Conservation (phyloP, 2,113 vertebrate genomes). For the Colistium nudipinnis region DNA sequence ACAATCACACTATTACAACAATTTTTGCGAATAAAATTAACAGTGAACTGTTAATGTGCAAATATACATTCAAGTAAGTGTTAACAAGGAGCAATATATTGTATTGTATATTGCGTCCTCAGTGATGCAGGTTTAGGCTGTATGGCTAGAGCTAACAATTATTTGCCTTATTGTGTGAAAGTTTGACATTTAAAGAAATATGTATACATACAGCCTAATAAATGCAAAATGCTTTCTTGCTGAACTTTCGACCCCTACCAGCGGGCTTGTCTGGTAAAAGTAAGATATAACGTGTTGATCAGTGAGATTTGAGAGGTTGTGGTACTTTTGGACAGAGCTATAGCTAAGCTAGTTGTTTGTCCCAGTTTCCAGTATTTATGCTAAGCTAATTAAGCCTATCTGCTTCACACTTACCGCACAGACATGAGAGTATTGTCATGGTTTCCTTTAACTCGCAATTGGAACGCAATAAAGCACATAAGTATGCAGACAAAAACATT, state of each 20-base stretch:
- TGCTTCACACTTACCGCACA: not conserved
- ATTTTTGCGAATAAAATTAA: slow-evolving; percentile 54
- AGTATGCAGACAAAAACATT: slow-evolving; percentile 5
- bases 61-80: slow-evolving; percentile 51
- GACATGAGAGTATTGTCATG: not conserved
- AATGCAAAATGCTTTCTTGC: not conserved
- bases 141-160: not conserved
- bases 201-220: not conserved
- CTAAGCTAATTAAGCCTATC: not conserved
- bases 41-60: slow-evolving; percentile 35
- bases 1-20: slow-evolving; percentile 50
- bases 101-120: slow-evolving; percentile 3
- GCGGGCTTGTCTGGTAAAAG: too few relatives aligned
- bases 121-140: slow-evolving; percentile 15
- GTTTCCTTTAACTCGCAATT: not conserved
- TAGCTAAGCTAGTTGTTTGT: not conserved
- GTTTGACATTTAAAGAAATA: slow-evolving; percentile 5
- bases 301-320: not conserved
- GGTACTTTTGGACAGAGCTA: not conserved
- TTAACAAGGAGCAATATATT: slow-evolving; percentile 9
- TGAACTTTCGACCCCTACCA: too few relatives aligned
- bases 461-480: slow-evolving; percentile 5
- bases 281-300: not conserved
- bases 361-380: not conserved
- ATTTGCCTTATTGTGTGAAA: not conserved